Base-by-base conservation (phyloP, 2,888 invertebrate species). In the Caenorhabditis uteleia region DNA sequence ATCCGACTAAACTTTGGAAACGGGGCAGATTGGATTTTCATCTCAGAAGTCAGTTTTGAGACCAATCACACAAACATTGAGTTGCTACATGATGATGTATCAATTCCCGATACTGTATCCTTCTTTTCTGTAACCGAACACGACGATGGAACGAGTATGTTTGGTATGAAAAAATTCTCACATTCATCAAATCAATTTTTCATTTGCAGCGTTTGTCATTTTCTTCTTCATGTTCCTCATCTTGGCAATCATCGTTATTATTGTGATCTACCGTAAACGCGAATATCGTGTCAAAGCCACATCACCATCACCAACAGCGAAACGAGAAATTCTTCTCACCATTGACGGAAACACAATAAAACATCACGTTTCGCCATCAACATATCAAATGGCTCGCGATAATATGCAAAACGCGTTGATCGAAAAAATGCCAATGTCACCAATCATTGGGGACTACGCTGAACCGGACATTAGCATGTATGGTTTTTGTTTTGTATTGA, bases 1-100 rank as follows among this genome's bases (percentile, higher is more conserved):
- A 44, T 78, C 26, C 54, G 70, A 36, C 42, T 80, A n/a, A 56
- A 60, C 39, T 73, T 77, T 44, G 73, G 54, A 7, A 44, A 36
- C 1, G 51, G 40, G 7, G 53, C 80, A 1, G 72, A 77, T 16
- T 80, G 76, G 79, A 61, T 81, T 6, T 58, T 81, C 23, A 21
- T 81, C 12, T 78, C 78, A 26, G 81, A 81, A 60, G 68, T 80
- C 14, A 61, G 57, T 34, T 70, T 79, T 38, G 78, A 78, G 31
- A 69, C 67, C 2, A 69, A 66, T 43, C 57, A 56, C 34, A 64
- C 67, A 0, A 49, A 49, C 25, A 57, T 65, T 26, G 61, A 66
- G 38, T 25, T 61, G 14, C 33, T 56, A 8, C 38, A 57, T 20
- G 66, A 71, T 49, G 53, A 51, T 36, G 45, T 57, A 16, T 25